Conservation (phyloP, 2,888 invertebrate species). For the Beris chalybata region DNA sequence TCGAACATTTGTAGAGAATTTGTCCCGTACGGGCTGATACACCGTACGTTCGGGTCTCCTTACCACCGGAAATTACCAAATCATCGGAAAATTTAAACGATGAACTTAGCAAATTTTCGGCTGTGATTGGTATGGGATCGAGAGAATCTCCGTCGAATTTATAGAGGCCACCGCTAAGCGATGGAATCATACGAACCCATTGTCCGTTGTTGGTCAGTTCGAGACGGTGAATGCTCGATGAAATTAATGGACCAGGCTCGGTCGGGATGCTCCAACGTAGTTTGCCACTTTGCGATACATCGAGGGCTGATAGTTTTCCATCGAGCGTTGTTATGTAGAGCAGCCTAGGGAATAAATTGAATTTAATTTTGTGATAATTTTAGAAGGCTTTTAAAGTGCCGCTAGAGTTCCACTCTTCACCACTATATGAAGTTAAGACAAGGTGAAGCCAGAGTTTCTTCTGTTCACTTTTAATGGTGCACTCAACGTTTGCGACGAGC, state of each 20-base stretch:
- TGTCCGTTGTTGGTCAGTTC: constrained; percentile 84
- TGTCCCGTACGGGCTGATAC: constrained; percentile 74
- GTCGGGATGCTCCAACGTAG: constrained; percentile 80
- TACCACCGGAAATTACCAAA: constrained; percentile 84
- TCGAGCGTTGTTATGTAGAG: constrained; percentile 88
- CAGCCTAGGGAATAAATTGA: constrained; percentile 59
- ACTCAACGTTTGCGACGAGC: no score
- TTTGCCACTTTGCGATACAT: constrained; percentile 67
- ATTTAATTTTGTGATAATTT: no score
- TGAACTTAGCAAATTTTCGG: constrained; percentile 82
- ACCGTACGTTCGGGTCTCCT: constrained; percentile 84
- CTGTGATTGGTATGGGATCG: constrained; percentile 83
- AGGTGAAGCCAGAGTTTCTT: no score
- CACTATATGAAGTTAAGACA: no score
- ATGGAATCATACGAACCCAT: constrained; percentile 88
- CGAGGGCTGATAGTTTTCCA: constrained; percentile 82
- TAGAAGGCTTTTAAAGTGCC: no score
- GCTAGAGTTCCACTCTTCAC: no score
- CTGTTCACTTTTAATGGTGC: no score
- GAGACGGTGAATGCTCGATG: constrained; percentile 85
- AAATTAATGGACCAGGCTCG: constrained; percentile 74
- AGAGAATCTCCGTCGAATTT: constrained; percentile 87
- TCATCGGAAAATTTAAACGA: constrained; percentile 86
- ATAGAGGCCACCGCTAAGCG: constrained; percentile 87
- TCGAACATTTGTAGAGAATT: constrained; percentile 76